Evolutionary conservation across 1,140 invertebrate species (phyloP), one percentile per base, ranked within the genome.

Genomic region (Danaus melanippus): DNA sequence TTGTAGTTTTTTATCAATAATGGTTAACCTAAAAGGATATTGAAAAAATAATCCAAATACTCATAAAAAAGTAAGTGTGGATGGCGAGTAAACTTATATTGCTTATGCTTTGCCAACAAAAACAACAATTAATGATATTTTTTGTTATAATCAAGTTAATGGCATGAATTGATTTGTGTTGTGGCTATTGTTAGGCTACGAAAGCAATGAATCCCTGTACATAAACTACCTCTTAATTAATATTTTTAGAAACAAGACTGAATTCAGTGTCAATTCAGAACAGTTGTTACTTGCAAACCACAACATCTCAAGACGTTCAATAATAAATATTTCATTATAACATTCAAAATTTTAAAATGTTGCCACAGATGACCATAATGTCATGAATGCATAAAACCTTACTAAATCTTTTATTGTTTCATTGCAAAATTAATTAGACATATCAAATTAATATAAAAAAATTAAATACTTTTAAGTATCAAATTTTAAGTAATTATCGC

Each of bases 221-320:
- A 85, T 84, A 84, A 84, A 77, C 76, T 86, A 83, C 80, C 80
- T 86, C 83, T 76, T 76, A 79, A 71, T 77, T 70, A 70, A 60
- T 67, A 58, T 56, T 60, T 69, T 71, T 70, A 77, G 70, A 79
- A 72, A 74, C 64, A 86, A 88, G 86, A 88, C 86, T 88, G 86
- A 88, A 87, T 87, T 85, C 80, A 71, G 79, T 79, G 86, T 88
- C 86, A 88, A 88, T 88, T 88, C 85, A 84, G 84, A 79, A 72
- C 74, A 73, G 66, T 55, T 60, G 42, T 64, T 54, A 60, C 61
- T 50, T 42, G 40, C 11, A 42, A 15, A 46, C 42, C 50, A 5
- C 48, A 54, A 39, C 61, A 67, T 44, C 64, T 51, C 7, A 2
- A 32, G 5, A 7, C 21, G 21, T 32, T 32, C 21, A 32, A 32